These are phyloP conservation scores for Otus sunia DNA, from an alignment of 2,113 vertebrate species.

Conservation along the genomic window DNA sequence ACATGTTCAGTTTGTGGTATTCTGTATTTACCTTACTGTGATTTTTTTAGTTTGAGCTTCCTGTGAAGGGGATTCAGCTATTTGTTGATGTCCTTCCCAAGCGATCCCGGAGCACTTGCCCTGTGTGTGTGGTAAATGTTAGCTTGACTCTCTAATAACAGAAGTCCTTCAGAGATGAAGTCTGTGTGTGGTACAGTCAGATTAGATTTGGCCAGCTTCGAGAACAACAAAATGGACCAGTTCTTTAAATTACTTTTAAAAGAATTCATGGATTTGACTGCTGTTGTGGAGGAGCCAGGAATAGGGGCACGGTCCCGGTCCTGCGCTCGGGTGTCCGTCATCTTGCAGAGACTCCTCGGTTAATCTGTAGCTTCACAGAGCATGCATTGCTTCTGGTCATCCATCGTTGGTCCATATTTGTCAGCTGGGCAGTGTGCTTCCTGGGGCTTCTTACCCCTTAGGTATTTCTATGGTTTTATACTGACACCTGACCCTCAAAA, in stretches of 20 bases:
- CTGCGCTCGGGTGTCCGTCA: neutral
- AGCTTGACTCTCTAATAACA: neutral
- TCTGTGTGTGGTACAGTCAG: neutral
- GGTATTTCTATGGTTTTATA: neutral
- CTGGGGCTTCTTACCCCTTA: neutral
- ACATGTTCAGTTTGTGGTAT: conserved; percentile 3
- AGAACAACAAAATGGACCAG: neutral
- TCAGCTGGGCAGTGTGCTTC: neutral
- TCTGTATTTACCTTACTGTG: conserved; percentile 32
- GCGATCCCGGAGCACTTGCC: neutral
- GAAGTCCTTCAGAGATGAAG: neutral
- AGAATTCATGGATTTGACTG: neutral
- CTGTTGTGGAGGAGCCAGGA: neutral
- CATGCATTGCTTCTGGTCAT: neutral
- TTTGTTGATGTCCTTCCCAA: conserved; percentile 3
- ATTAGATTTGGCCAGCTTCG: neutral
- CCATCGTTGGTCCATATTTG: neutral
- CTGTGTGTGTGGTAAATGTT: neutral
- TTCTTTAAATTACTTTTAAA: neutral
- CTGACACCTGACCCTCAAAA: neutral
- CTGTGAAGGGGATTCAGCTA: neutral
- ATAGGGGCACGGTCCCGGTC: neutral
- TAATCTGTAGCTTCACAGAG: neutral
- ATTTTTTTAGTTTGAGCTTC: conserved; percentile 3
- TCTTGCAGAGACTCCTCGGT: neutral